These are phyloP conservation scores for Plebejus argus DNA, from an alignment of 2,888 invertebrate species.

Conservation along the genomic window DNA sequence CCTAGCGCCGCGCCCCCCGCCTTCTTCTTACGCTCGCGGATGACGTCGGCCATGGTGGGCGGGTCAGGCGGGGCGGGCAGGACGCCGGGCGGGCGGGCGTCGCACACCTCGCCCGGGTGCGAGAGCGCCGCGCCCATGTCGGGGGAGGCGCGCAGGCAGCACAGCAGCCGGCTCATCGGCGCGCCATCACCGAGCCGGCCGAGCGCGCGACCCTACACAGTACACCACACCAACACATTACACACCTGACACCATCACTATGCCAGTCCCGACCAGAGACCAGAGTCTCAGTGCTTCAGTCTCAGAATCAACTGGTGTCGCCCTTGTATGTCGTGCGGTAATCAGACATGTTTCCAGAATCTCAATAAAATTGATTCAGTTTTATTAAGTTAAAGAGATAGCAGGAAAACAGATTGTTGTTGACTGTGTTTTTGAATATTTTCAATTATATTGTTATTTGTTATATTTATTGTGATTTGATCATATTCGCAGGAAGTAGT, in stretches of 20 bases:
- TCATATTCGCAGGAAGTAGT: not conserved
- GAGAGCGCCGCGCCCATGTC: slow-evolving; percentile 77
- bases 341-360: no score
- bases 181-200: slow-evolving; percentile 57
- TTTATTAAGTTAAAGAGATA: no score
- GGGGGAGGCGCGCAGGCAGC: slow-evolving; percentile 67
- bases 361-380: no score
- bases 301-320: no score
- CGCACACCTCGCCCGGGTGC: slow-evolving; percentile 70
- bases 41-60: slow-evolving; percentile 78
- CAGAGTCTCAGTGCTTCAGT: no score
- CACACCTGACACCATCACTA: no score
- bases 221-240: not conserved
- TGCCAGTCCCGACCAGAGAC: no score
- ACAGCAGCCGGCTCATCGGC: slow-evolving; percentile 75
- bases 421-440: not conserved
- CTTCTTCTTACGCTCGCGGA: slow-evolving; percentile 77
- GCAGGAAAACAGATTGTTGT: not conserved
- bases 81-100: slow-evolving; percentile 63
- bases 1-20: slow-evolving; percentile 72
- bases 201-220: slow-evolving; percentile 46
- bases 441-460: not conserved
- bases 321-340: no score
- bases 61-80: slow-evolving; percentile 63
- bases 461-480: not conserved